These are phyloP conservation scores for Sigmodon hispidus DNA, from an alignment of 2,113 vertebrate genomes.

Conservation along the genomic window DNA sequence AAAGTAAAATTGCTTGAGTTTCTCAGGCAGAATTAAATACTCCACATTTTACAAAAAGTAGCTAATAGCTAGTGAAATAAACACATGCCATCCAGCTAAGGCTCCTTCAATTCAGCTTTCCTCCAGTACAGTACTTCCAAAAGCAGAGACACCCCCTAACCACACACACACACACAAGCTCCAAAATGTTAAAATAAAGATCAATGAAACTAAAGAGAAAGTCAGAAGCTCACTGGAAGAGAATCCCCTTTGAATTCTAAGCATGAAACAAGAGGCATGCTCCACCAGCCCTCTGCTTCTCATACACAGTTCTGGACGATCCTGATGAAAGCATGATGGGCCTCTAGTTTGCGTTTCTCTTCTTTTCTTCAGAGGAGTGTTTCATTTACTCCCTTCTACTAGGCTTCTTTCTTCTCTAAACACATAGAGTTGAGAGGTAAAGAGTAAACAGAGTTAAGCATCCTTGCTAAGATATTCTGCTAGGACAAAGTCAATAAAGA, in stretches of 20 bases:
- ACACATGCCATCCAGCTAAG: constrained; percentile 74
- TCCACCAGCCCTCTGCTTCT: background rate
- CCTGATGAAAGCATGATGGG: background rate
- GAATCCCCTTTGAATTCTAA: background rate
- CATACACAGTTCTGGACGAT: background rate
- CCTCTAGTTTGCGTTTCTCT: background rate
- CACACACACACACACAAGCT: too few relatives aligned
- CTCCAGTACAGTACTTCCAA: constrained; percentile 30
- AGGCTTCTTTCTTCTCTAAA: background rate
- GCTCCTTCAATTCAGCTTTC: constrained; percentile 5
- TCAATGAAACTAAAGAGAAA: background rate
- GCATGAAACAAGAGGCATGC: background rate
- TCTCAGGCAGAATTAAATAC: constrained; percentile 12
- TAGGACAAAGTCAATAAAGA: background rate
- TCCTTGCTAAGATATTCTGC: background rate
- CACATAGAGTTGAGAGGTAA: background rate
- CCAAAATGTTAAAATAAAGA: constrained; percentile 22
- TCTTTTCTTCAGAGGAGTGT: background rate
- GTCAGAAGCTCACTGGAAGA: background rate
- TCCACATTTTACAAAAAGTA: constrained; percentile 7
- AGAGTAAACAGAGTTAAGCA: background rate
- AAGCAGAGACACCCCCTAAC: background rate
- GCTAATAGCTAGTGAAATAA: constrained; percentile 87
- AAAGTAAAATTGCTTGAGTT: constrained; percentile 24
- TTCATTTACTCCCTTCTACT: background rate